These are phyloP conservation scores for Buphagus erythrorhynchus DNA, from an alignment of 2,797 vertebrate species.

Conservation along the genomic window DNA sequence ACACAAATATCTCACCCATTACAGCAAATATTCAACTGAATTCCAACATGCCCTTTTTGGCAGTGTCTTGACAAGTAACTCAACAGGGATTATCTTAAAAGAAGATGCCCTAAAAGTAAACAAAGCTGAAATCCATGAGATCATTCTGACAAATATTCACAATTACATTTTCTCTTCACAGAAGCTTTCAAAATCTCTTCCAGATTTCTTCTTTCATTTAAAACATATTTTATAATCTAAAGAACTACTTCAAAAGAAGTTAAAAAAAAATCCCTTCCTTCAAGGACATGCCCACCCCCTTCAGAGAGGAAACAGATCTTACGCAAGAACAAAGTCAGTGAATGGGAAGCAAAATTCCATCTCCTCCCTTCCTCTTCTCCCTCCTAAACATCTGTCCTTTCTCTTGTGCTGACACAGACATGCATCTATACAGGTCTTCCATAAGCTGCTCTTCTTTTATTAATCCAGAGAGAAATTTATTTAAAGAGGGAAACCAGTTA, in stretches of 20 bases:
- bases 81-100: not conserved
- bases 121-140: not conserved
- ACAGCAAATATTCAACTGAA: not conserved
- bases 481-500: not conserved
- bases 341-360: not conserved
- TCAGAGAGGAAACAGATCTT: not conserved
- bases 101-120: slow-evolving; percentile 10
- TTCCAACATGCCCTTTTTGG: not conserved
- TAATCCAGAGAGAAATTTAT: not conserved
- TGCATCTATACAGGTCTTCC: not conserved
- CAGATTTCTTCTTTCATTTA: not conserved
- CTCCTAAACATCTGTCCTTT: not conserved
- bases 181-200: not conserved
- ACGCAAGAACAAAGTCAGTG: not conserved
- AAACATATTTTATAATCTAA: not conserved
- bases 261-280: not conserved
- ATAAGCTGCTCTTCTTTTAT: not conserved
- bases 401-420: accelerated
- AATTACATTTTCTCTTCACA: not conserved
- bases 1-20: not conserved
- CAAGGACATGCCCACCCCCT: not conserved
- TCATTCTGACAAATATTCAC: not conserved
- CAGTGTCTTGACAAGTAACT: not conserved
- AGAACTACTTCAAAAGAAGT: not conserved
- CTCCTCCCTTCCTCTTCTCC: not conserved